Base-by-base conservation (phyloP, 2,113 vertebrate genomes). In the Nematolebias whitei region DNA sequence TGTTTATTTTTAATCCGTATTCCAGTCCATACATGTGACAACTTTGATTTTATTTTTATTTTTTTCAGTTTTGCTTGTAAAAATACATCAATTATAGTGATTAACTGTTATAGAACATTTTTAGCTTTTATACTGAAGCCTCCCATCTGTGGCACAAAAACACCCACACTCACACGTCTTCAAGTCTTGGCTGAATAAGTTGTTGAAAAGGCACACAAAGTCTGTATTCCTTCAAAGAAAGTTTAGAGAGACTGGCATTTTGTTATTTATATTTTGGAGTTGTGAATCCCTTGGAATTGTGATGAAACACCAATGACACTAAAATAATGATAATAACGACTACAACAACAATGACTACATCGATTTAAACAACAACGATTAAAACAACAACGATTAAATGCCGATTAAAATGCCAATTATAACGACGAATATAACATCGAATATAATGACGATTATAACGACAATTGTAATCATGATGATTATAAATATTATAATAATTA, bases 121-220 rank as follows among this genome's bases (percentile, higher is more conserved):
- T 77, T 38, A 19, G 12, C 43, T 58, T 71, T 59, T 72, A 35
- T 6, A 35, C 1, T 8, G 32, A 35, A 52, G 41, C 45, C 45
- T 48, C 48, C 65, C 76, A 68, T 83, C 35, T 77, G 57, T 53
- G 45, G 68, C 57, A 14, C 14, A 12, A 18, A 61, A 20, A 47
- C 57, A 50, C 35, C 52, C 59, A 58, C 24, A 14, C 51, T 59
- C 68, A 69, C 68, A 67, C 68, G 73, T 79, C 63, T 75, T 79
- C 49, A 32, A 49, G 20, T 68, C 54, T 50, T 71, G 44, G 70
- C 75, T 66, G 77, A 86, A 78, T 69, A 69, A 69, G 70, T 70
- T 68, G 39, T 73, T 64, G 22, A 80, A 13, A 50, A 71, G 22
- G 50, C 44, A 48, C 35, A 1, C 40, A 74, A 61, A 59, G 58